Conservation (phyloP, 2,888 invertebrate genomes). For the Eretmocerus hayati region DNA sequence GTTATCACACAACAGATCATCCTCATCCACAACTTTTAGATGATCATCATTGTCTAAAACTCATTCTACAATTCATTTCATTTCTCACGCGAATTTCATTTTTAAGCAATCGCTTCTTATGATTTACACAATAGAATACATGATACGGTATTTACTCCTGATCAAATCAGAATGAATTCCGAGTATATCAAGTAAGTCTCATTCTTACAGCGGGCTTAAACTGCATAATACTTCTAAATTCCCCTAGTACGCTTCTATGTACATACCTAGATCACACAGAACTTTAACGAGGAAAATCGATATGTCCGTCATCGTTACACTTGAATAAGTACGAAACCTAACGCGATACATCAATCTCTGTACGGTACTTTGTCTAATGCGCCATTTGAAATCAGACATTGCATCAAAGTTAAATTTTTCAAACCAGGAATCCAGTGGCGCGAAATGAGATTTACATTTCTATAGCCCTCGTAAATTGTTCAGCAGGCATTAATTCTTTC, state of each 20-base stretch:
- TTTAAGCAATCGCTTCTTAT: background rate
- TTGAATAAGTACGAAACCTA: slow-evolving; percentile 19
- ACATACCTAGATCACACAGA: slow-evolving; percentile 2
- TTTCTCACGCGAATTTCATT: background rate
- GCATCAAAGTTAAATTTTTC: no score
- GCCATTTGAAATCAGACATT: no score
- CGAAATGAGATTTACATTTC: no score
- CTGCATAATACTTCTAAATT: slow-evolving; percentile 19
- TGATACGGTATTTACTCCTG: slow-evolving; percentile 12
- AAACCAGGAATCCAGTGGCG: no score
- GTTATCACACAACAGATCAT: slow-evolving; percentile 11
- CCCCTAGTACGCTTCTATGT: background rate
- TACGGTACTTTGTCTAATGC: no score
- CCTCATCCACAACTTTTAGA: background rate
- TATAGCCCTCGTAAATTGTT: no score
- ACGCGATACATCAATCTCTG: background rate
- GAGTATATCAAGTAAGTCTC: slow-evolving; percentile 11
- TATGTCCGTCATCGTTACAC: slow-evolving; percentile 13
- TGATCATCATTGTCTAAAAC: background rate
- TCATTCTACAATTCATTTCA: slow-evolving; percentile 6
- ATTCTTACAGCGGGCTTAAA: slow-evolving; percentile 12
- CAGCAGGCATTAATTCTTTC: no score
- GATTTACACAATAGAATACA: slow-evolving; percentile 20
- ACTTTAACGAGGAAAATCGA: slow-evolving; percentile 16
- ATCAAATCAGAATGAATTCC: slow-evolving; percentile 6